Conservation (phyloP, 2,113 vertebrate species). For the Saimiri boliviensis region DNA sequence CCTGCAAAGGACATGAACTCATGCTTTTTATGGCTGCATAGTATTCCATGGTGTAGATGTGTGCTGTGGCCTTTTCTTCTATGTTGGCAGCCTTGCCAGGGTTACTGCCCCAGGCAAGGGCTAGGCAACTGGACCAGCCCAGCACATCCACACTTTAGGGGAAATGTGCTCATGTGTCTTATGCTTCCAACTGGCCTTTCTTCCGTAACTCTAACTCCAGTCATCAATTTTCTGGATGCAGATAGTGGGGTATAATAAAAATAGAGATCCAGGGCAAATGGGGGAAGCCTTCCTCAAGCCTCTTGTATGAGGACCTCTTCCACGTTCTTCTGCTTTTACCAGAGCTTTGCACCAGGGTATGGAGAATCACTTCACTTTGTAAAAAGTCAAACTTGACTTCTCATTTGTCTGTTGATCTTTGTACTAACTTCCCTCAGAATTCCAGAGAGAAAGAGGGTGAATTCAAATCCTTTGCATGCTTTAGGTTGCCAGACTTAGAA, state of each 20-base stretch:
- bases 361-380: background rate
- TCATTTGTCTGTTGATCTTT: background rate
- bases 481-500: background rate
- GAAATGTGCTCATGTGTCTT: background rate
- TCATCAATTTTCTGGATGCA: background rate
- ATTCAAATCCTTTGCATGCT: background rate
- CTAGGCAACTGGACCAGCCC: background rate
- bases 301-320: background rate
- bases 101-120: background rate
- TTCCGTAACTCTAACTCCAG: background rate
- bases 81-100: background rate
- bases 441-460: background rate
- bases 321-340: background rate
- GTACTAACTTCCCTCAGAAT: background rate
- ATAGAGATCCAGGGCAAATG: background rate
- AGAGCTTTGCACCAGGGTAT: background rate
- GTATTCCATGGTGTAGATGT: too few relatives aligned
- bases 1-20: too few relatives aligned
- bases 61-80: background rate
- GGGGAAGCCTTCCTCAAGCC: background rate
- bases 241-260: background rate
- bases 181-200: background rate
- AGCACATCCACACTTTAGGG: background rate
- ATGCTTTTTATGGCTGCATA: too few relatives aligned
- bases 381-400: background rate